Percentiles rank a stretch among this genome's conserved stretches.
Evolutionary conservation across 1,140 invertebrate species (phyloP).

Genomic region (Drosophila watanabei): DNA sequence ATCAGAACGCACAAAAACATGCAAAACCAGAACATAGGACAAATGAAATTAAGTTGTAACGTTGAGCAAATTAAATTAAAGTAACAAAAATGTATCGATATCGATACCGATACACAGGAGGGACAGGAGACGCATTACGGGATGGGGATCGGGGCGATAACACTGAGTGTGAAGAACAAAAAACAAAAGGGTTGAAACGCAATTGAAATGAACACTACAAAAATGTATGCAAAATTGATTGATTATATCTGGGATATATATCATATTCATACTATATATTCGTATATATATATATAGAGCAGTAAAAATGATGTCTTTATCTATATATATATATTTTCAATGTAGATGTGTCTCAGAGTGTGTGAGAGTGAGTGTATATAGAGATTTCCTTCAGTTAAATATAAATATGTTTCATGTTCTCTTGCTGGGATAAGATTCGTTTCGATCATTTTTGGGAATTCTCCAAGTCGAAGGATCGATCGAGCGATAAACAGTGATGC

Average conservation of each 20-base stretch:
- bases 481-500: conserved; percentile 2
- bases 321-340: conserved; percentile 42
- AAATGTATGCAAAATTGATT: conserved; percentile 74
- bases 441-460: conserved; percentile 15
- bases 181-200: conserved; percentile 39
- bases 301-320: conserved; percentile 65
- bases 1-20: conserved; percentile 58
- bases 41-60: conserved; percentile 20
- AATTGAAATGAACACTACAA: conserved; percentile 76
- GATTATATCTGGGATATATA: conserved; percentile 58
- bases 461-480: conserved; percentile 7
- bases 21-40: conserved; percentile 50
- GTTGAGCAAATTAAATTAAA: conserved; percentile 32
- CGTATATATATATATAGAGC: conserved; percentile 61
- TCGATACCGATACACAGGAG: conserved; percentile 17
- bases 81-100: conserved; percentile 19
- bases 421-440: conserved; percentile 47
- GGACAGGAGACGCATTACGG: conserved; percentile 12
- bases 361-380: conserved; percentile 46
- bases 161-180: conserved; percentile 52
- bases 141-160: conserved; percentile 22
- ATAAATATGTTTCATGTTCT: conserved; percentile 55
- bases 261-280: conserved; percentile 48
- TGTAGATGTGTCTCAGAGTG: conserved; percentile 30
- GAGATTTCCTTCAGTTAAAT: conserved; percentile 35